These are phyloP conservation scores for Eubucco bourcierii DNA, from an alignment of 2,113 vertebrate genomes.

Conservation along the genomic window DNA sequence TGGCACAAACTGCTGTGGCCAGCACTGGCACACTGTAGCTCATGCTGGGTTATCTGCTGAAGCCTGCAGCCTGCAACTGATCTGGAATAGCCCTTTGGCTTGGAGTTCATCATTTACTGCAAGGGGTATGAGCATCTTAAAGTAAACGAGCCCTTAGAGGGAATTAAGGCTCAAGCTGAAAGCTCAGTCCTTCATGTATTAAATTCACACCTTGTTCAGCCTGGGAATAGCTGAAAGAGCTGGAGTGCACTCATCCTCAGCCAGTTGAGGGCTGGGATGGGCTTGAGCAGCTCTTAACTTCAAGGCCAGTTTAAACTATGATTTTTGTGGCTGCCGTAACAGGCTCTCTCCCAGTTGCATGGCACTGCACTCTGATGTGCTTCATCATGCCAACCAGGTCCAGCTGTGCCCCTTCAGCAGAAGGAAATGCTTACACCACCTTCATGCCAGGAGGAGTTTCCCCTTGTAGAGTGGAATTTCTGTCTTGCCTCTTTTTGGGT, in stretches of 20 bases:
- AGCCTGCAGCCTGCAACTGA: not conserved
- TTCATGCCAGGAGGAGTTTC: not conserved
- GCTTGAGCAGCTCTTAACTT: not conserved
- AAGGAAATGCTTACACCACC: not conserved
- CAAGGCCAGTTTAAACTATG: rapidly evolving
- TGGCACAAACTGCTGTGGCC: not conserved
- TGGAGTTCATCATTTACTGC: not conserved
- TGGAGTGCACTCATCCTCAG: not conserved
- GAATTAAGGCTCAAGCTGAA: not conserved
- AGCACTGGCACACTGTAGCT: not conserved
- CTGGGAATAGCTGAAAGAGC: not conserved
- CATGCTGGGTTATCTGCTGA: rapidly evolving
- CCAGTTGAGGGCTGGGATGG: not conserved
- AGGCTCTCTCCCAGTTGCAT: not conserved
- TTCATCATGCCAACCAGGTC: not conserved
- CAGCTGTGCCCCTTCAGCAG: not conserved
- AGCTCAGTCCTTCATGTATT: not conserved
- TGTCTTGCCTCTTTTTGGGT: not conserved
- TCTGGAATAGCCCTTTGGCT: not conserved
- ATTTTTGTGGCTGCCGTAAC: not conserved
- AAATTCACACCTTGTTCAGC: slow-evolving; percentile 7
- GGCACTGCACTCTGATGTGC: not conserved
- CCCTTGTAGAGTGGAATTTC: not conserved
- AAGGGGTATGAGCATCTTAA: not conserved
- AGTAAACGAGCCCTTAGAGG: not conserved